These are phyloP conservation scores for Laspeyria flexula DNA, from an alignment of 2,888 invertebrate species.

Conservation along the genomic window DNA sequence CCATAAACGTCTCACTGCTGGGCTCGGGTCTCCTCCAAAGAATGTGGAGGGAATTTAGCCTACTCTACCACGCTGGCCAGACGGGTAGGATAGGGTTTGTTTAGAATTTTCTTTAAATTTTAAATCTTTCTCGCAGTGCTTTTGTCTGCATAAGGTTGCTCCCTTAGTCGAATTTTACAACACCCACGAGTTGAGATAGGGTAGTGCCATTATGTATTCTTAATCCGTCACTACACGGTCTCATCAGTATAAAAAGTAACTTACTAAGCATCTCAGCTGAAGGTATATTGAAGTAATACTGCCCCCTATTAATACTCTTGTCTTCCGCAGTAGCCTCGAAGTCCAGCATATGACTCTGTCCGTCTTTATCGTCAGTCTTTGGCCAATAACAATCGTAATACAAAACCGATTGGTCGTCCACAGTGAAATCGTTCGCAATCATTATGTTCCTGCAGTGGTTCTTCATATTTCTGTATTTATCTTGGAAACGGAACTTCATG, in stretches of 20 bases:
- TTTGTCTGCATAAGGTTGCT: too few relatives aligned
- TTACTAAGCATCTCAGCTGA: constrained; percentile 76
- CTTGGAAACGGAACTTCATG: constrained; percentile 78
- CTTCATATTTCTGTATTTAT: constrained; percentile 49
- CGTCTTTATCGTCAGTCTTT: constrained; percentile 59
- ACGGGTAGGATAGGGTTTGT: too few relatives aligned
- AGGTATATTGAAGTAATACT: constrained; percentile 78
- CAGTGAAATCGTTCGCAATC: constrained; percentile 67
- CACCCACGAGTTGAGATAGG: too few relatives aligned
- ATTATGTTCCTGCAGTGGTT: constrained; percentile 77
- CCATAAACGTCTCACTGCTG: too few relatives aligned
- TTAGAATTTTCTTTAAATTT: too few relatives aligned
- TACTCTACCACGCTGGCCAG: too few relatives aligned
- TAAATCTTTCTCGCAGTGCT: too few relatives aligned
- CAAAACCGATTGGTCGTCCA: constrained; percentile 73
- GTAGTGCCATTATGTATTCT: too few relatives aligned
- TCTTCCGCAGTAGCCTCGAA: constrained; percentile 73
- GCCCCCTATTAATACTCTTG: constrained; percentile 67
- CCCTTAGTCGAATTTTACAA: too few relatives aligned
- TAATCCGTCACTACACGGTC: not conserved
- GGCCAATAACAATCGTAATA: constrained; percentile 82
- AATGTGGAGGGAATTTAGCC: too few relatives aligned
- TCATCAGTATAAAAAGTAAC: constrained; percentile 40
- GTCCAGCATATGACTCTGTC: constrained; percentile 72
- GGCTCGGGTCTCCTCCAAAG: too few relatives aligned